Evolutionary conservation across 2,113 vertebrate genomes (phyloP), one percentile per base, ranked within the genome.

Genomic region (Nothocercus julius): DNA sequence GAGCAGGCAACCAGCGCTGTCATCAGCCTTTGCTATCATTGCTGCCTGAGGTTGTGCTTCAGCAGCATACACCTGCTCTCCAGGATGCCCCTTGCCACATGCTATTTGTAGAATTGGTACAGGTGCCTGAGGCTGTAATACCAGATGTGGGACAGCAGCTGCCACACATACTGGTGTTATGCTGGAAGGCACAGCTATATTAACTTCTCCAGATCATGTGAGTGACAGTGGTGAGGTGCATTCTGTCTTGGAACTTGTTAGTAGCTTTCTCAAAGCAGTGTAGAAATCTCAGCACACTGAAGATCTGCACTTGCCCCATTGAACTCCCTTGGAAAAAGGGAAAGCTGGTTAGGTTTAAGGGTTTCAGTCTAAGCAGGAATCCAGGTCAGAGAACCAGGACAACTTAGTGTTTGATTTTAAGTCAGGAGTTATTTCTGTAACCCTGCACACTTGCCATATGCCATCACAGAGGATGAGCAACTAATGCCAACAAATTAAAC

Each of bases 171-270:
- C 20, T 69, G 66, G 15, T 22, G 45, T 38, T 91, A 45, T 49
- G 54, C 74, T 64, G 27, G 38, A 67, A 58, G 42, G 20, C 16
- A 22, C 22, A 38, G 19, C 54, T 85, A 18, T 49, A 32, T 20
- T 11, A 63, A 13, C 42, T 54, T 69, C 38, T 77, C n/a, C 4
- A 12, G 47, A 18, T 38, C 34, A 56, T 51, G 13, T 14, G 11
- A 66, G 49, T 21, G 32, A 32, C 24, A 40, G 22, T 44, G 64
- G 25, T 8, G 34, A 67, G 40, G 28, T 42, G 22, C 18, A 22
- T 69, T 1, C 32, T 17, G 16, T 18, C 44, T 59, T 24, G 7
- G 38, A 61, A 42, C 13, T 10, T 28, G 16, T 0, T 1, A 51
- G 49, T 11, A 5, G 8, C 21, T 8, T 20, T 86, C 69, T 44